Percentiles rank a stretch among this genome's conserved stretches.
Evolutionary conservation across 1,140 invertebrate genomes (phyloP).

Genomic region (Hydropsyche tenuis): DNA sequence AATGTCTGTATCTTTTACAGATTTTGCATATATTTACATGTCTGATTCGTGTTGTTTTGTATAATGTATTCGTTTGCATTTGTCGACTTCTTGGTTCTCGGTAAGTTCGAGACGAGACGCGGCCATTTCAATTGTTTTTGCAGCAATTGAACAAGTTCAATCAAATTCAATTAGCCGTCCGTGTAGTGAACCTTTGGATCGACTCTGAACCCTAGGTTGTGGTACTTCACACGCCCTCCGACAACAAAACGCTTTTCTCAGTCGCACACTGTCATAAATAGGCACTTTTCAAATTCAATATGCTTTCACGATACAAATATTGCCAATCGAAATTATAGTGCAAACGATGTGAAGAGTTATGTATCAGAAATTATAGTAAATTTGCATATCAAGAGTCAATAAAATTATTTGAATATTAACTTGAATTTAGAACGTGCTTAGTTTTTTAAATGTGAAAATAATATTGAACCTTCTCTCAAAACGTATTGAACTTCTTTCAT

Average conservation of each 20-base stretch:
- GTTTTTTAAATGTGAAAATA: neutral
- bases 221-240: slow-evolving; percentile 44
- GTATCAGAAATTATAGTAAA: too few species aligned
- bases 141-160: slow-evolving; percentile 43
- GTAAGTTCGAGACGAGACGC: slow-evolving; percentile 10
- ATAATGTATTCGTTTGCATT: too few species aligned
- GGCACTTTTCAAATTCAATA: neutral
- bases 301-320: too few species aligned
- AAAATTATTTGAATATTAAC: too few species aligned
- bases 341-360: too few species aligned
- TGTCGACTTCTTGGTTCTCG: slow-evolving; percentile 35
- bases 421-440: too few species aligned
- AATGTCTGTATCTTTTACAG: too few species aligned
- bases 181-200: slow-evolving; percentile 33
- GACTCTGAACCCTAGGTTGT: slow-evolving; percentile 20
- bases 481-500: neutral
- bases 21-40: too few species aligned
- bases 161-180: slow-evolving; percentile 49
- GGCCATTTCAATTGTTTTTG: slow-evolving; percentile 39
- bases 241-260: neutral
- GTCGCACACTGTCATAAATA: neutral
- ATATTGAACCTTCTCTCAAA: neutral
- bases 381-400: too few species aligned
- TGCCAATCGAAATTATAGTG: too few species aligned
- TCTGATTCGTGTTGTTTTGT: too few species aligned